A percentile compares a stretch with the other conserved stretches of the same genome.
These are phyloP conservation scores for Amblyjoppa proteus DNA, from an alignment of 2,888 invertebrate genomes.

Conservation along the genomic window DNA sequence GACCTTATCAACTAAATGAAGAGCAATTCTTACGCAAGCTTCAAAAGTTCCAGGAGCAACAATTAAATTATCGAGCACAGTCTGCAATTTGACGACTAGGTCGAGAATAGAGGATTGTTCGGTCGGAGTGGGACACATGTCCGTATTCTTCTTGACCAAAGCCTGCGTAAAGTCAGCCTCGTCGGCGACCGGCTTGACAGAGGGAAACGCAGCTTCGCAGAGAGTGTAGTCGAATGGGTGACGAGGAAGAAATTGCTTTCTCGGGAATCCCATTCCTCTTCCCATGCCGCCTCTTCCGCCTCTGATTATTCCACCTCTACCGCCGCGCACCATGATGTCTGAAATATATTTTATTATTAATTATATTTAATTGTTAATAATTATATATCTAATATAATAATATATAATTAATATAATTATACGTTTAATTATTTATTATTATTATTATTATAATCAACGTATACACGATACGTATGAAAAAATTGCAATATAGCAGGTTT, in stretches of 20 bases:
- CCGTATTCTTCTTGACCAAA: slow-evolving; percentile 95
- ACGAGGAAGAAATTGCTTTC: slow-evolving; percentile 89
- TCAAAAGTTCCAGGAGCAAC: slow-evolving; percentile 97
- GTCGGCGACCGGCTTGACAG: slow-evolving; percentile 93
- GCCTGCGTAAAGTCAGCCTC: slow-evolving; percentile 95
- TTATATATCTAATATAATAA: too few species aligned
- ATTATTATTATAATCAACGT: background rate
- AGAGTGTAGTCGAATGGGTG: slow-evolving; percentile 95
- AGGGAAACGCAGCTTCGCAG: slow-evolving; percentile 95
- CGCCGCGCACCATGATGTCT: slow-evolving; percentile 87
- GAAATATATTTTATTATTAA: background rate
- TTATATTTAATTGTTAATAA: too few species aligned
- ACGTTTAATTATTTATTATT: too few species aligned
- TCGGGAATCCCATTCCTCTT: slow-evolving; percentile 89
- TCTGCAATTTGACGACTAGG: slow-evolving; percentile 97
- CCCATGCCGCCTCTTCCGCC: slow-evolving; percentile 89
- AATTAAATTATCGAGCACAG: slow-evolving; percentile 96
- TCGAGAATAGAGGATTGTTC: slow-evolving; percentile 97
- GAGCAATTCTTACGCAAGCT: slow-evolving; percentile 93
- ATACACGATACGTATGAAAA: background rate
- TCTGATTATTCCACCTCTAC: slow-evolving; percentile 89
- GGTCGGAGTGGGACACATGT: slow-evolving; percentile 95
- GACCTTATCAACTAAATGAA: background rate
- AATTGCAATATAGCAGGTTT: background rate
- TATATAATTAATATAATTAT: too few species aligned